Conservation (phyloP, 2,888 invertebrate genomes). For the Trilocha varians region DNA sequence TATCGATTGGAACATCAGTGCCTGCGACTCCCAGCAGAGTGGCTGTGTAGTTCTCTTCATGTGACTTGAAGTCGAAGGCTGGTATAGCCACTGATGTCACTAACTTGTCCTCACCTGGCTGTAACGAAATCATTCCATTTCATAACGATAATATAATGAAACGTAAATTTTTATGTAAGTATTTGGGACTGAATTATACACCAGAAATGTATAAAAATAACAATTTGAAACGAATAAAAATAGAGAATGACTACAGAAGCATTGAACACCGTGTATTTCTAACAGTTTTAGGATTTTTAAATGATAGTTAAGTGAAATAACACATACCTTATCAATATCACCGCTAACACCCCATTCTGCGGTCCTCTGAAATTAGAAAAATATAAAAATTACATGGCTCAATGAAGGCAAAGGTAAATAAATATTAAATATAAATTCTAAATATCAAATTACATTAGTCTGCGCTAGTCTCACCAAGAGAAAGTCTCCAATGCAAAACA, state of each 20-base stretch:
- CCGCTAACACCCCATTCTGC: slow-evolving; percentile 47
- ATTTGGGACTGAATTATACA: no score
- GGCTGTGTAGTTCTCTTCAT: slow-evolving; percentile 76
- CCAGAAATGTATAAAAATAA: no score
- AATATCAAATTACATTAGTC: no score
- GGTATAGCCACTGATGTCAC: slow-evolving; percentile 95
- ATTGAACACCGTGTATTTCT: not conserved
- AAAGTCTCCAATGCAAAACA: no score
- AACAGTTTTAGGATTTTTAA: not conserved
- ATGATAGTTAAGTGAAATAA: not conserved
- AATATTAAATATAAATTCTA: no score
- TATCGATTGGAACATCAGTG: slow-evolving; percentile 93
- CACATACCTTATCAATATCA: slow-evolving; percentile 43
- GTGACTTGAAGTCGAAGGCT: slow-evolving; percentile 85
- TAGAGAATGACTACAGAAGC: not conserved
- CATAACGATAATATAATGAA: not conserved
- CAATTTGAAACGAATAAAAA: not conserved
- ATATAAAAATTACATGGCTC: no score
- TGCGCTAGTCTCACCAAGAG: no score
- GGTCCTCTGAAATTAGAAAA: no score
- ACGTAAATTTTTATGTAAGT: no score
- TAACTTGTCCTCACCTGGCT: slow-evolving; percentile 75
- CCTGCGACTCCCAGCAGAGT: slow-evolving; percentile 95
- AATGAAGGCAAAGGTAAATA: no score
- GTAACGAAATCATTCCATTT: slow-evolving; percentile 12